A percentile compares a stretch with the other conserved stretches of the same genome.
phyloP scores from a whole-genome alignment of 2,888 invertebrate species.

The Drosophila emarginata region DNA sequence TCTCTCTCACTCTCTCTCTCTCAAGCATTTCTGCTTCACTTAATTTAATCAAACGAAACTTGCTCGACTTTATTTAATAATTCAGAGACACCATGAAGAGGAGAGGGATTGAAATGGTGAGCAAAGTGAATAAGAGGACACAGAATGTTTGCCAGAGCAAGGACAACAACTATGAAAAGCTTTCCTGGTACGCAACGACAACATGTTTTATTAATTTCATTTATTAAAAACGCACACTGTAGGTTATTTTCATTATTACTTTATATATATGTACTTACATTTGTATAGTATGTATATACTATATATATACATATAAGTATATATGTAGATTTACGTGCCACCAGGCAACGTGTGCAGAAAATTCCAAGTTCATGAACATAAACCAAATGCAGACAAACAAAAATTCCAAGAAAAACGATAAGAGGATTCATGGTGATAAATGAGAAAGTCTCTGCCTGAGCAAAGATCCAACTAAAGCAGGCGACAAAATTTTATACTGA shows the following conservation, averaged over 20 bases:
- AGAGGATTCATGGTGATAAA: neutral
- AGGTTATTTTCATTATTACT: slow-evolving; percentile 65
- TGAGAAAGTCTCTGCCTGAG: too few species aligned
- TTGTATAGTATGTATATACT: neutral
- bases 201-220: slow-evolving; percentile 78
- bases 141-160: neutral
- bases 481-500: too few species aligned
- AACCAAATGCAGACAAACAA: slow-evolving; percentile 1
- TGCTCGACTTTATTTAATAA: slow-evolving; percentile 54
- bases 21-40: slow-evolving; percentile 29
- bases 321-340: neutral
- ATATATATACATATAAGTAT: neutral
- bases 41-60: slow-evolving; percentile 53
- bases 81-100: slow-evolving; percentile 17
- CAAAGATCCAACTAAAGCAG: too few species aligned
- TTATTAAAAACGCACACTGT: slow-evolving; percentile 72
- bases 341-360: neutral
- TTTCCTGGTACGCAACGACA: slow-evolving; percentile 23
- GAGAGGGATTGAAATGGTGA: neutral
- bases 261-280: slow-evolving; percentile 13
- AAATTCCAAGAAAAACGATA: neutral
- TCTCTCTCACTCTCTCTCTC: neutral
- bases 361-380: neutral
- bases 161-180: neutral
- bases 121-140: neutral